phyloP scores from a whole-genome alignment of 2,797 vertebrate species.

The Oryzias dopingdopingensis region DNA sequence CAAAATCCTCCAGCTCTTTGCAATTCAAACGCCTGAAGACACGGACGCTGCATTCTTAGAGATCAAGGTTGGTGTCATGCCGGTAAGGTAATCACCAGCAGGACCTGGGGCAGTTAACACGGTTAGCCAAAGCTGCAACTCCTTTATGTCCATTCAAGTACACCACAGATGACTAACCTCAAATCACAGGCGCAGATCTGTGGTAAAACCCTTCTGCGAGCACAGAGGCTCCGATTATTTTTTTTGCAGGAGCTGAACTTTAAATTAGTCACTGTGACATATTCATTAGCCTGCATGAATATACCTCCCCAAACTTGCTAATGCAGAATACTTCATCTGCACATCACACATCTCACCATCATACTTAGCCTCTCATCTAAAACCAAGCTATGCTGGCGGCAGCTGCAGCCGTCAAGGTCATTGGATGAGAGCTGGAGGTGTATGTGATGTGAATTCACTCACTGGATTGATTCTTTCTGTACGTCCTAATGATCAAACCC shows the following conservation, averaged over 20 bases:
- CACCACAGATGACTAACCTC: conserved; percentile 34
- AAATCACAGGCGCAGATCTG: conserved; percentile 33
- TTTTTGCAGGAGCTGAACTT: conserved; percentile 47
- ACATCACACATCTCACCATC: conserved; percentile 61
- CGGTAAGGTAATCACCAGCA: conserved; percentile 57
- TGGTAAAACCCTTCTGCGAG: conserved; percentile 13
- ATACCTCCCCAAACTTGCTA: conserved; percentile 39
- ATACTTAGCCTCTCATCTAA: conserved; percentile 64
- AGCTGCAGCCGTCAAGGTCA: conserved; percentile 69
- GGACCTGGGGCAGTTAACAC: conserved; percentile 16
- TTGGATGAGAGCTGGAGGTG: conserved; percentile 67
- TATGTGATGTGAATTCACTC: conserved; percentile 72
- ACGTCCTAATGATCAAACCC: conserved; percentile 75
- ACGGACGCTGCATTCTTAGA: conserved; percentile 28
- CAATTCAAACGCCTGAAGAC: conserved; percentile 28
- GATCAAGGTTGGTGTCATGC: conserved; percentile 18
- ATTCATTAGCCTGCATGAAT: conserved; percentile 58
- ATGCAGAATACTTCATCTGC: conserved; percentile 56
- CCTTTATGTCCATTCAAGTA: conserved; percentile 16
- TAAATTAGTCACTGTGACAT: conserved; percentile 58
- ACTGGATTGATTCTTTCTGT: conserved; percentile 69
- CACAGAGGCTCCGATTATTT: conserved; percentile 50
- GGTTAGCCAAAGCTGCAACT: conserved; percentile 25
- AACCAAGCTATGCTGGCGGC: conserved; percentile 44
- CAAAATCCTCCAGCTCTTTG: conserved; percentile 19